Evolutionary conservation across 2,888 invertebrate species (phyloP).

Genomic region (Onthophagus sagittarius): DNA sequence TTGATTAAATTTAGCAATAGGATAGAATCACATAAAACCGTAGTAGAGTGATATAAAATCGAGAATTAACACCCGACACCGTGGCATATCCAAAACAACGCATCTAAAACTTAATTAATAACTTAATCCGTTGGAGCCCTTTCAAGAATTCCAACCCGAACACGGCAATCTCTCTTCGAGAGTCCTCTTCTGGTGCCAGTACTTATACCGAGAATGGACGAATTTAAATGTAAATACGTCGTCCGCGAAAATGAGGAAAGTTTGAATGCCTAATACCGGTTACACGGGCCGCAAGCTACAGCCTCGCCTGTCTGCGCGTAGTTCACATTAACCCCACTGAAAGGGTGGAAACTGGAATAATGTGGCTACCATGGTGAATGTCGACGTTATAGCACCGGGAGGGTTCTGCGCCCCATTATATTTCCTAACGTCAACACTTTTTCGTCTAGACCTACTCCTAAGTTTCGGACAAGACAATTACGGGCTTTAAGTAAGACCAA

Average conservation of each 20-base stretch:
- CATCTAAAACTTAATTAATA: not conserved
- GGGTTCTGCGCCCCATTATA: not conserved
- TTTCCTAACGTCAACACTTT: not conserved
- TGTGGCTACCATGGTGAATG: not conserved
- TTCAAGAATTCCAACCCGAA: slow-evolving; percentile 1
- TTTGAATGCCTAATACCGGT: slow-evolving; percentile 6
- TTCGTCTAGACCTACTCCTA: not conserved
- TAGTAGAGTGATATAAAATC: not conserved
- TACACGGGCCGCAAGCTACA: not conserved
- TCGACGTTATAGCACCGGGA: not conserved
- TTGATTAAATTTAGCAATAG: not conserved
- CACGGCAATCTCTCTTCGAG: not conserved
- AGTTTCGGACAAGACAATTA: not conserved
- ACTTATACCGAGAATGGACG: slow-evolving; percentile 1
- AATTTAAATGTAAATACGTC: slow-evolving; percentile 10
- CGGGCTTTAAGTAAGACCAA: not conserved
- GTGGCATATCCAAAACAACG: not conserved
- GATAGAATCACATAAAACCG: not conserved
- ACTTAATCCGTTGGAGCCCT: not conserved
- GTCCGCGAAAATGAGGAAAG: slow-evolving; percentile 10
- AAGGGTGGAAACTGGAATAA: slow-evolving; percentile 3
- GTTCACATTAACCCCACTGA: slow-evolving; percentile 6
- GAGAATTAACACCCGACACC: not conserved
- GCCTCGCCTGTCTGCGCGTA: not conserved
- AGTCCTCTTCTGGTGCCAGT: not conserved